Base-by-base conservation (phyloP, 1,140 invertebrate genomes). In the Drosophila sturtevanti region DNA sequence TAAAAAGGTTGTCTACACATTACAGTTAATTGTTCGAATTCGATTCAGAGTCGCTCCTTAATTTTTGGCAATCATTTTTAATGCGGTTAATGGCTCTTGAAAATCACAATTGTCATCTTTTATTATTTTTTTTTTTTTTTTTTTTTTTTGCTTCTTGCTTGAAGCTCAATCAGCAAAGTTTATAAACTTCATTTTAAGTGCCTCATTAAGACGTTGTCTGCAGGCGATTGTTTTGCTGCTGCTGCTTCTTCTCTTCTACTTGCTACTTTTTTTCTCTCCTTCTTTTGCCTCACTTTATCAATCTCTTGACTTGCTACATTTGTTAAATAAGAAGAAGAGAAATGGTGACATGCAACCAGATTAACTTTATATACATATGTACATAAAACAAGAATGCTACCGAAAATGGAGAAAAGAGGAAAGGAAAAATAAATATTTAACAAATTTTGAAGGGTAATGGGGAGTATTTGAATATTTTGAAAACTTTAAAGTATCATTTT, bases 21-120 rank as follows among this genome's bases (percentile, higher is more conserved):
- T 55, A 55, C 52, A 55, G 24, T 55, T 56, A 56, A 56, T 56
- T 56, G 54, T 34, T 56, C 27, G 27, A 56, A 18, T 56, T 56
- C 54, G 27, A 56, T 34, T 56, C 54, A 10, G 54, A 56, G 54
- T 56, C 54, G 24, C 54, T 34, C 54, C 54, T 56, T 56, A 56
- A 56, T 56, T 56, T 56, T 56, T 56, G 54, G 54, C 54, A 56
- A 56, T 56, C 31, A 27, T 27, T 34, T 55, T 34, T 56, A 56
- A 56, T 56, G 54, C 54, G 54, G 54, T 56, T 56, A 56, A 56
- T 56, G 54, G 54, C 54, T 56, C 54, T 56, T 34, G 14, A 56
- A 34, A 56, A 56, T 56, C 54, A 56, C 41, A 56, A 56, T 56
- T 56, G 54, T 56, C 54, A 56, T 56, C 54, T 56, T 56, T 27